Base-by-base conservation (phyloP, 1,140 invertebrate species). In the Antheraea pernyi region DNA sequence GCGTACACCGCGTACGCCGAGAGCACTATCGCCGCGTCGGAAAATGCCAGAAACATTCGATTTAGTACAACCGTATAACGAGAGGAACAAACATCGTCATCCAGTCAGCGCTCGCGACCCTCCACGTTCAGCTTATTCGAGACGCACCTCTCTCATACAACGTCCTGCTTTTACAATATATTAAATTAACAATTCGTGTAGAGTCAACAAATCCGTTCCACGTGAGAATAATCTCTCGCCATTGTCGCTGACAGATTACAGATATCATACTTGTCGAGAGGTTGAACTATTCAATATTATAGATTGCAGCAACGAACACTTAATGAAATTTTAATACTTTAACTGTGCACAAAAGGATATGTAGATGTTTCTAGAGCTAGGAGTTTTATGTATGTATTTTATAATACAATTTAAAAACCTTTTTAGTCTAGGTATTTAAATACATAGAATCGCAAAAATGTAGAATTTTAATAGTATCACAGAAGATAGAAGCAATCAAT, bases 101-200 rank as follows among this genome's bases (percentile, higher is more conserved):
- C 83, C 83, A 0, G 70, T 77, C 10, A 87, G 80, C 63, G 87
- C 87, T 0, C 80, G 86, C 30, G 89, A 83, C 0, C 79, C 81
- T 7, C 77, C 79, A 0, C 78, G 80, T 8, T 81, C 84, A 7
- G 75, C 81, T 0, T 88, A 83, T 65, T 86, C 88, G 4, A 75
- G 89, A 59, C 81, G 85, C 22, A 76, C 83, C 0, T 85, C 84
- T 0, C 74, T 91, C 11, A 77, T 83, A 48, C 86, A 86, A 22
- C 80, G 89, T 13, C 89, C 89, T 3, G 89, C 89, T 18, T 91
- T 91, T 60, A 83, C 87, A 16, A 75, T 91, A 22, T 91, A 91
- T 79, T 91, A 76, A 84, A 60, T 2, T n/a, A 11, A 53, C 11
- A 0, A 53, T 53, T 13, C 9, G 1, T 16, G 9, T 53, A 16